Conservation (phyloP, 2,888 invertebrate genomes). For the Eupithecia exiguata region DNA sequence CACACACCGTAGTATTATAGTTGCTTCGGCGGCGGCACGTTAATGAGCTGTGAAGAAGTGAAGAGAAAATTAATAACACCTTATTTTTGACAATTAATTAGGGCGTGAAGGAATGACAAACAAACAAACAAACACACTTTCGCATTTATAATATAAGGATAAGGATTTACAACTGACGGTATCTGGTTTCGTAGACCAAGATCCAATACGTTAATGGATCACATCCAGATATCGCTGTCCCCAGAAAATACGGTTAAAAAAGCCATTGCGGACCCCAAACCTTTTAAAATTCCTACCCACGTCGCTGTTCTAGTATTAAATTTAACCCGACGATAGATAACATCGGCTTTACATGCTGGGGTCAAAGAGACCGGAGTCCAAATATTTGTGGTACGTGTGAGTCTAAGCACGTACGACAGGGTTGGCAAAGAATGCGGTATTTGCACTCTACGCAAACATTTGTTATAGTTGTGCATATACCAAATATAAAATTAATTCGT, state of each 20-base stretch:
- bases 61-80: no score
- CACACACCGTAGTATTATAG: no score
- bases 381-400: slow-evolving; percentile 16
- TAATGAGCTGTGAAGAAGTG: no score
- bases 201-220: background rate
- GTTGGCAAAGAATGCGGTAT: slow-evolving; percentile 18
- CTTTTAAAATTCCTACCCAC: slow-evolving; percentile 7
- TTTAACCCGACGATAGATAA: slow-evolving; percentile 3
- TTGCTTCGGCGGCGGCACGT: no score
- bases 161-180: no score
- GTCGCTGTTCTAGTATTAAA: background rate
- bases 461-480: background rate
- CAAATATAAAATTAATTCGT: no score
- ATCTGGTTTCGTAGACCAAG: no score
- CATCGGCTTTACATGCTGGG: background rate
- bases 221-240: background rate
- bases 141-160: no score
- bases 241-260: background rate
- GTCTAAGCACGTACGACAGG: slow-evolving; percentile 29
- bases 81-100: no score
- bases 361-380: background rate
- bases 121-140: no score
- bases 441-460: background rate
- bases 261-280: background rate
- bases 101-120: no score